Evolutionary conservation across 2,797 vertebrate species (phyloP), one percentile per base, ranked within the genome.

Genomic region (Pseudochaenichthys georgianus): DNA sequence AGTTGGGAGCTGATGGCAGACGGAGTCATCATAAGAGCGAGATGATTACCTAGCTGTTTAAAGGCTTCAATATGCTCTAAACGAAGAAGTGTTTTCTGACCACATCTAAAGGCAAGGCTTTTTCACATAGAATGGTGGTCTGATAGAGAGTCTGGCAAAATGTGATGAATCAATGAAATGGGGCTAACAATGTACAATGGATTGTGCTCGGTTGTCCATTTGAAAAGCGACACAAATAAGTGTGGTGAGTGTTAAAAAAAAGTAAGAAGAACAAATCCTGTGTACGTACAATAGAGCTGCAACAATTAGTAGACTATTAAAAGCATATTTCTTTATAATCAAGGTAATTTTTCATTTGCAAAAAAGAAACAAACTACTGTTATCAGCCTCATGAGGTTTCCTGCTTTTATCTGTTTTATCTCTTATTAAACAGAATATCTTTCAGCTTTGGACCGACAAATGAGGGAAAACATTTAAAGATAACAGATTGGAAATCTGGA

Each of bases 51-150:
- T 54, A 16, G 17, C 50, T 23, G 34, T 63, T 58, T n/a, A 52
- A 70, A 69, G 47, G 2, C 23, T n/a, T 65, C 73, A 42, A 1
- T 59, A 45, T 71, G 66, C 60, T 70, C 73, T 51, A 67, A 65
- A 71, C 23, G 0, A 21, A 61, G 47, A 17, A 2, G 67, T 55
- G 45, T 11, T 47, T 19, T 19, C 15, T 34, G 43, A 38, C 5
- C 0, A 12, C 0, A 4, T 47, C 19, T 41, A 4, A 60, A 28
- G 21, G 19, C 7, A 23, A 54, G 53, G 15, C 46, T 4, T 19
- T 51, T 34, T 15, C 13, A 0, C 42, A 31, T 16, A 15, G 19
- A 43, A 54, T 10, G 54, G 46, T 52, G 5, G 43, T 31, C 59
- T 28, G 28, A 28, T 28, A 50, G 9, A 21, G 42, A 23, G 13